Conservation (phyloP, 2,797 vertebrate species). For the Anableps anableps region DNA sequence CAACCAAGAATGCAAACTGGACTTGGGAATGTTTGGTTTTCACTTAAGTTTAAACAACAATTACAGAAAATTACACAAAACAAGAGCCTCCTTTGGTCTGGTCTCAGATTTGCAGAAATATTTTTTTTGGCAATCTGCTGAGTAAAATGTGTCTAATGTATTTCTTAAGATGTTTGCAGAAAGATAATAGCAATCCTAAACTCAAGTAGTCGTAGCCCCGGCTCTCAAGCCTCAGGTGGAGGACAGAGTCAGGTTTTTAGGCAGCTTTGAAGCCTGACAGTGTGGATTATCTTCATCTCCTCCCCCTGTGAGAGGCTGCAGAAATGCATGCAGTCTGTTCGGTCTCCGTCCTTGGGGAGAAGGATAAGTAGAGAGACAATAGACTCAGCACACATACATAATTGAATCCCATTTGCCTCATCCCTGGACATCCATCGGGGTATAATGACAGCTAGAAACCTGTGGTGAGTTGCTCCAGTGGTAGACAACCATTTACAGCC, state of each 20-base stretch:
- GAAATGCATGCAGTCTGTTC: slow-evolving; percentile 54
- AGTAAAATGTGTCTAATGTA: not conserved
- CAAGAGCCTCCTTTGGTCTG: not conserved
- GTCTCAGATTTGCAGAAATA: not conserved
- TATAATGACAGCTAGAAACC: slow-evolving; percentile 61
- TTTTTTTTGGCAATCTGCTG: slow-evolving; percentile 3
- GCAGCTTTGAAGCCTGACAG: slow-evolving; percentile 56
- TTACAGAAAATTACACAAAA: slow-evolving; percentile 4
- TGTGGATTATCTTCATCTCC: slow-evolving; percentile 61
- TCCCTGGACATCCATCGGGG: slow-evolving; percentile 50
- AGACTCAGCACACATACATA: slow-evolving; percentile 45
- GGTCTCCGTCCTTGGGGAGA: slow-evolving; percentile 50
- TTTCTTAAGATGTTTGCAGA: slow-evolving; percentile 38
- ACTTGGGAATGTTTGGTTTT: slow-evolving; percentile 3
- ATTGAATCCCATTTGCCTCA: slow-evolving; percentile 66
- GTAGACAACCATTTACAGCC: slow-evolving; percentile 59
- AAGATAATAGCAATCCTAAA: slow-evolving; percentile 36
- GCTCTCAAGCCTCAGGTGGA: slow-evolving; percentile 46
- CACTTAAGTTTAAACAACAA: not conserved
- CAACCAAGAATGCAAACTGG: not conserved
- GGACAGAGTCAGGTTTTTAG: slow-evolving; percentile 40
- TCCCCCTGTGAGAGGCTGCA: slow-evolving; percentile 58
- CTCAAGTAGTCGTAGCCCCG: slow-evolving; percentile 50
- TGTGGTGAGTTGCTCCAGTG: slow-evolving; percentile 56
- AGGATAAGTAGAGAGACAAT: slow-evolving; percentile 61